Base-by-base conservation (phyloP, 2,797 vertebrate species). In the Florisuga fusca region DNA sequence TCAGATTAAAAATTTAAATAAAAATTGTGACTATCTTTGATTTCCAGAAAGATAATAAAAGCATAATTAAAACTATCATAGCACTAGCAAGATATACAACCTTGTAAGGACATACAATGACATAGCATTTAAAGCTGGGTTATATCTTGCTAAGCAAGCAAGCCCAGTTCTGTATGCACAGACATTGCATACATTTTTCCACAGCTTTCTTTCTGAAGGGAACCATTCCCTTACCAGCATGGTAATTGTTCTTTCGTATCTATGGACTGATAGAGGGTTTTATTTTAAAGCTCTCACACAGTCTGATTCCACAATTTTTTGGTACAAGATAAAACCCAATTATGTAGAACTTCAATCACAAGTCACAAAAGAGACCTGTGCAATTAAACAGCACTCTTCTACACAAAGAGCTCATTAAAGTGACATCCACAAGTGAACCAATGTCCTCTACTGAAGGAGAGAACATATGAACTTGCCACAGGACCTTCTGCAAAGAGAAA, bases 321-420 rank as follows among this genome's bases (percentile, higher is more conserved):
- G 43, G 18, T 20, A 73, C 27, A 83, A 79, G n/a, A 53, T 73
- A 78, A 86, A 94, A 78, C 23, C 2, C 80, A 90, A 50, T 86
- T 84, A 90, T 12, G 21, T 38, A 41, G 64, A 67, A 89, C 66
- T 88, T 88, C 85, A 93, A 43, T 63, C 83, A 67, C 53, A 78
- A 94, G 61, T 72, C 68, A 91, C 74, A 76, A 25, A 68, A 90
- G 74, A 43, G 80, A 66, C 45, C 80, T 23, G 26, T 62, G 53
- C 74, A 82, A 81, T 84, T 79, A 54, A 91, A 76, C 17, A 48
- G 22, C 34, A 25, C 31, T 86, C 76, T 51, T 75, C 33, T 22
- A 90, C 63, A 76, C 50, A 64, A 85, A 69, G 61, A 69, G 67
- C 76, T 88, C 81, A 87, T 87, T 72, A 77, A 81, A 85, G 57